Base-by-base conservation (phyloP, 2,113 vertebrate genomes). In the Ameiurus melas region DNA sequence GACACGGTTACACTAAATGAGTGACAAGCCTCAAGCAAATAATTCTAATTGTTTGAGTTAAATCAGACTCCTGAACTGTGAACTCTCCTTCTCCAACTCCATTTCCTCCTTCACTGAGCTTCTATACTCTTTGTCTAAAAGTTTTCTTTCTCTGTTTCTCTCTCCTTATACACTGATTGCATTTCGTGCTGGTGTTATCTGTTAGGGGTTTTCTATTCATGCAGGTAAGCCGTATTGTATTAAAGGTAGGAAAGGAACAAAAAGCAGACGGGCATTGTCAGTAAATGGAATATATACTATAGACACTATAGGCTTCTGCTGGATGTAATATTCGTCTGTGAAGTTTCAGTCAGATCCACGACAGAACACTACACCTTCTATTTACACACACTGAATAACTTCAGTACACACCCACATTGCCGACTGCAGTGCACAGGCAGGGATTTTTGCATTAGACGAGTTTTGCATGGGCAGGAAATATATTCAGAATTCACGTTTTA, bases 131-230 rank as follows among this genome's bases (percentile, higher is more conserved):
- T 64, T 25, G 43, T 66, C 55, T 30, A 20, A 12, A 53, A 64
- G 58, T 43, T 64, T 62, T 77, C 71, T 77, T 58, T 30, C 13
- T 64, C 73, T 79, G 36, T 36, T 27, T 51, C 27, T 64, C 47
- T 66, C 73, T 47, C 53, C 33, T 86, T n/a, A 78, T 73, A 77
- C 36, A 58, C 27, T 71, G 70, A 77, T 86, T 86, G 19, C 53
- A 85, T 75, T 62, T 55, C 53, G 9, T n/a, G 55, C 70, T 73
- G 17, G 53, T 47, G 84, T 75, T 75, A 57, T 85, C 55, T 60
- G 2, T 39, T 75, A 39, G 20, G 27, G 25, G 22, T 73, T 85
- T 85, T 68, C 53, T 27, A 30, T 39, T 57, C 77, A 80, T 80
- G 30, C 10, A 27, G 53, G 19, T 71, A 33, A 62, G 53, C 68